Evolutionary conservation across 1,140 invertebrate species (phyloP), one percentile per base, ranked within the genome.

Genomic region (Littorina saxatilis): DNA sequence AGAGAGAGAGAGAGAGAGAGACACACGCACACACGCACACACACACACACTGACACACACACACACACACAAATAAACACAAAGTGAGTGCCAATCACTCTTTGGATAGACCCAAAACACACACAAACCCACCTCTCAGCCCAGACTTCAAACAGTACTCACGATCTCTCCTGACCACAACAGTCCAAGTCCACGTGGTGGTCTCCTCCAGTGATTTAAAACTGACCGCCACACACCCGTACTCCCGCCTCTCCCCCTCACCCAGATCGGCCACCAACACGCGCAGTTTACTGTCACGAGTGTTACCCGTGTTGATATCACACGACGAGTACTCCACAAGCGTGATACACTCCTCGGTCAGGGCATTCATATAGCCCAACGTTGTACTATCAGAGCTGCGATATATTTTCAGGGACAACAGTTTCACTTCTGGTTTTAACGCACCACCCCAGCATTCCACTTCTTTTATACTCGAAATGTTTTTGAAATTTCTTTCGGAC

Each of bases 41-140:
- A 63, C 61, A 63, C 61, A 63, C 61, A 63, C 61, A 63, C 61
- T 32, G 27, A 63, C 61, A 63, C 61, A 63, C 61, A 63, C 61
- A 63, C 61, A 63, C 61, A 63, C 61, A 32, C 61, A 63, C 61
- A 32, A n/a, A 63, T 29, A 32, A n/a, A 63, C 61, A 32, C 61
- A 63, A n/a, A 63, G n/a, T 29, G 23, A 63, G 23, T 9, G 43
- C 43, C 43, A 9, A 5, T 5, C 43, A 47, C 5, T 17, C 43
- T 17, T 5, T 9, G 43, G 43, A 47, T 47, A 9, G 7, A 47
- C 43, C 7, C 43, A 47, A 47, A 5, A 47, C 43, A 47, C 43
- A 47, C 43, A 47, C 17, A 47, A 17, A 47, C 43, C 43, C 7
- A 47, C 43, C 5, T 23, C 17, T 11, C n/a, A 68, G 35, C 17